phyloP scores from a whole-genome alignment of 2,113 vertebrate genomes.

The Tachuris rubrigastra region DNA sequence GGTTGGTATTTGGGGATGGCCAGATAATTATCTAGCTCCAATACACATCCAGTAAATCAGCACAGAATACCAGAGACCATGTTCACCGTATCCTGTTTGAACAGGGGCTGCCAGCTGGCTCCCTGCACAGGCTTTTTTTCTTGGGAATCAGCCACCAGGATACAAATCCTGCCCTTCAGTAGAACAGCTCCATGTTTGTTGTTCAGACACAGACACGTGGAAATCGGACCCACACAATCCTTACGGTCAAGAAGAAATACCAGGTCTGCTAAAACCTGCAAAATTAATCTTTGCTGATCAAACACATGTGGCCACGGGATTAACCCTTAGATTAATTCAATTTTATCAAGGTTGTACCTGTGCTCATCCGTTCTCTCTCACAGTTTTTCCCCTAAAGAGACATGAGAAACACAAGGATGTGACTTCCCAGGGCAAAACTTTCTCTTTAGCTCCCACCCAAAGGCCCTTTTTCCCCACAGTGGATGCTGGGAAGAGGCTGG shows the following conservation, averaged over 20 bases:
- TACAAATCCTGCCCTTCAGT: background rate
- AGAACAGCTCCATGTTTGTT: background rate
- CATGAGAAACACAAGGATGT: accelerated
- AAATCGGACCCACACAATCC: background rate
- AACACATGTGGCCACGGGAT: background rate
- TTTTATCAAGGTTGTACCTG: background rate
- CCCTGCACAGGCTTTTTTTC: background rate
- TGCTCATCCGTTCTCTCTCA: background rate
- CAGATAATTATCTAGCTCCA: background rate
- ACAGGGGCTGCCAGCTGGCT: background rate
- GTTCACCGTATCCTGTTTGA: accelerated
- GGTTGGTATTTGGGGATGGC: background rate
- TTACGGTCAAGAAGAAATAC: background rate
- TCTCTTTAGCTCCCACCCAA: background rate
- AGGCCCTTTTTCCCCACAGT: background rate
- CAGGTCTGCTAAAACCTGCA: background rate
- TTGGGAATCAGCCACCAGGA: background rate
- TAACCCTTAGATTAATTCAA: background rate
- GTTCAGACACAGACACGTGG: accelerated
- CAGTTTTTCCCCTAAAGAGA: background rate
- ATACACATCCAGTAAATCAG: background rate
- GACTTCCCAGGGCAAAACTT: background rate
- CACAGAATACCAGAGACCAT: background rate
- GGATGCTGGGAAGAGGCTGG: no score
- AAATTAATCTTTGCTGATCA: background rate